Percentiles rank a stretch among this genome's conserved stretches.
phyloP scores from a whole-genome alignment of 2,797 vertebrate genomes.

The Hephaestus fuliginosus region DNA sequence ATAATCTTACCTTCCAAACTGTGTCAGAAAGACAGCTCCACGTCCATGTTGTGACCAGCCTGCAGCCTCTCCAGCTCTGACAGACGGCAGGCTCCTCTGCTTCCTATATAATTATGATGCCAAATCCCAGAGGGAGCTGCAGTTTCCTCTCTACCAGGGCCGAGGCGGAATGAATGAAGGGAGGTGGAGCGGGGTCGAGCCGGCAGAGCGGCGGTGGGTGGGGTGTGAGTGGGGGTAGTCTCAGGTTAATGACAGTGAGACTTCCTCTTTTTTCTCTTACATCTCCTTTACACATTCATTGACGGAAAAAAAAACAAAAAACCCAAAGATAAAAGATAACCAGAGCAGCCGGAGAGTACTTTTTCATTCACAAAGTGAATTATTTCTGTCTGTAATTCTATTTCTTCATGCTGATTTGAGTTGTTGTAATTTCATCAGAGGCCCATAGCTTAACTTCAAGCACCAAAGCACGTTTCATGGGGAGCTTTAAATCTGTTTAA shows the following conservation, averaged over 20 bases:
- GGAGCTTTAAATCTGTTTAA: constrained; percentile 35
- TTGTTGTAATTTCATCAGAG: constrained; percentile 48
- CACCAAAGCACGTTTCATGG: constrained; percentile 33
- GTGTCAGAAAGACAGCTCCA: constrained; percentile 55
- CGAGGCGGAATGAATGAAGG: constrained; percentile 42
- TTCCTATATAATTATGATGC: constrained; percentile 75
- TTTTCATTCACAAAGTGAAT: constrained; percentile 59
- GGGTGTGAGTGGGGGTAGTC: constrained; percentile 8
- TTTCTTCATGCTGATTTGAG: constrained; percentile 37
- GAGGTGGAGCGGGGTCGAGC: constrained; percentile 50
- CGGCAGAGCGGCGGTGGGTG: constrained; percentile 12
- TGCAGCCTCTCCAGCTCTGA: constrained; percentile 57
- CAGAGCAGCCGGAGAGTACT: constrained; percentile 42
- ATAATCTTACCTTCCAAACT: constrained; percentile 69
- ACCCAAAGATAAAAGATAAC: constrained; percentile 27
- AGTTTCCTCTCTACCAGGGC: constrained; percentile 71
- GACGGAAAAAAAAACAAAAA: constrained; percentile 20
- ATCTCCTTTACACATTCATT: constrained; percentile 53
- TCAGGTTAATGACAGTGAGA: constrained; percentile 58
- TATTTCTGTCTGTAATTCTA: constrained; percentile 50
- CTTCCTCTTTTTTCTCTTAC: constrained; percentile 35
- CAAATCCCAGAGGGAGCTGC: constrained; percentile 69
- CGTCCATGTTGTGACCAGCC: constrained; percentile 40
- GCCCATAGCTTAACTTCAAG: constrained; percentile 35
- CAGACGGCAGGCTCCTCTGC: constrained; percentile 63